phyloP scores from a whole-genome alignment of 2,888 invertebrate genomes.

The Linhomoeus sp. region DNA sequence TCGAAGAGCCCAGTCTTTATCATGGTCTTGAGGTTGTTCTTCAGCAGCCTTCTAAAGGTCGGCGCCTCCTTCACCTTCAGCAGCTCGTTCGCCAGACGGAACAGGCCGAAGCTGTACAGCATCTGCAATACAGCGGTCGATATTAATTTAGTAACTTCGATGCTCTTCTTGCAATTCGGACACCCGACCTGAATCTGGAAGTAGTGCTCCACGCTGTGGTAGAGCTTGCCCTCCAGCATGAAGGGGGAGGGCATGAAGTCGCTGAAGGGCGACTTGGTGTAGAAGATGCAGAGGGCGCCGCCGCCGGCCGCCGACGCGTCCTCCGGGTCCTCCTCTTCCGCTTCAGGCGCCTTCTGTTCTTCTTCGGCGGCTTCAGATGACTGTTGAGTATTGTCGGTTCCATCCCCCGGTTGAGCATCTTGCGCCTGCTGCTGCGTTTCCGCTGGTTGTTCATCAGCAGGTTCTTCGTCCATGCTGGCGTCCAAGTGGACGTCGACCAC shows the following conservation, averaged over 20 bases:
- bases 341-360: no score
- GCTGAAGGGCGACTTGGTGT: constrained; percentile 5
- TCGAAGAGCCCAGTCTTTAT: constrained; percentile 1
- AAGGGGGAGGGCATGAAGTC: constrained; percentile 1
- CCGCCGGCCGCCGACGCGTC: not conserved
- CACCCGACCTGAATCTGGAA: constrained; percentile 1
- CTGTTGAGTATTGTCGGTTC: no score
- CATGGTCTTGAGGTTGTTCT: not conserved
- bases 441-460: no score
- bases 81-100: constrained; percentile 2
- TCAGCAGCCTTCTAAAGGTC: not conserved
- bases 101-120: constrained; percentile 5
- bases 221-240: constrained; percentile 2
- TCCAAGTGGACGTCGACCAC: no score
- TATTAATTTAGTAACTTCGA: not conserved
- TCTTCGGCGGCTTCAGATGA: no score
- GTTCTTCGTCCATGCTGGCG: no score
- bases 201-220: constrained; percentile 4
- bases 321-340: no score
- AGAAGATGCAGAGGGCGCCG: constrained; percentile 5
- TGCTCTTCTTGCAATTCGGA: not conserved
- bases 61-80: constrained; percentile 1
- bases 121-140: no score
- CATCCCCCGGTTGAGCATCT: no score
- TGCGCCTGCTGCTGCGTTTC: no score